Conservation (phyloP, 1,140 invertebrate species). For the Drosophila rhopaloa region DNA sequence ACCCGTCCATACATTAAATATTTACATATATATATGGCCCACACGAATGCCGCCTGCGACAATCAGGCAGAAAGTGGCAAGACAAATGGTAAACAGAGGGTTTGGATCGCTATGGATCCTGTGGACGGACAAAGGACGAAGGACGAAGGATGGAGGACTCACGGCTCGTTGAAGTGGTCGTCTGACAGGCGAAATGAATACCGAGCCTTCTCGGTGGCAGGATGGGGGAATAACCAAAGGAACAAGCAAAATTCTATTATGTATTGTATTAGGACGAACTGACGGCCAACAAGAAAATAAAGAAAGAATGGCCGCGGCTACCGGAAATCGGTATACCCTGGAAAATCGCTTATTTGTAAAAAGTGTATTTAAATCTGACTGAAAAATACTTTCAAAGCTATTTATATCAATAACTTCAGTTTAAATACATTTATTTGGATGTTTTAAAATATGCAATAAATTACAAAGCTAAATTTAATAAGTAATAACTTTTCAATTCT, state of each 20-base stretch:
- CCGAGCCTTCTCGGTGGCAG: conserved; percentile 7
- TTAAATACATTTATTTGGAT: no score
- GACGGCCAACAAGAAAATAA: not conserved
- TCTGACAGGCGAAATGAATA: conserved; percentile 41
- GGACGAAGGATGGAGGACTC: conserved; percentile 1
- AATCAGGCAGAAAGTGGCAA: conserved; percentile 29
- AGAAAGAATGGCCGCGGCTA: not conserved
- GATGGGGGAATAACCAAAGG: conserved; percentile 18
- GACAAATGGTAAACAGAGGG: conserved; percentile 49
- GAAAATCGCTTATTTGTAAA: not conserved
- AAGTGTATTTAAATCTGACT: no score
- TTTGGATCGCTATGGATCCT: conserved; percentile 5
- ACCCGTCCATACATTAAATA: conserved; percentile 53
- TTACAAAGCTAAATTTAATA: no score
- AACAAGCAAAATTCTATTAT: conserved; percentile 44
- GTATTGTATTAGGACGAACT: conserved; percentile 39
- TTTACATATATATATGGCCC: conserved; percentile 41
- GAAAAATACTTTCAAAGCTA: no score
- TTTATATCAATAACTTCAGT: no score
- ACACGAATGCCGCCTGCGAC: conserved; percentile 17
- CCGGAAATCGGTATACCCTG: conserved; percentile 1
- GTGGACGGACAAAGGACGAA: conserved; percentile 3
- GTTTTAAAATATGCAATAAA: no score
- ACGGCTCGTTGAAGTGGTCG: conserved; percentile 23
- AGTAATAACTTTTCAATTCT: no score